A percentile compares a stretch with the other conserved stretches of the same genome.
Evolutionary conservation across 2,113 vertebrate genomes (phyloP).

Genomic region (Suncus etruscus): DNA sequence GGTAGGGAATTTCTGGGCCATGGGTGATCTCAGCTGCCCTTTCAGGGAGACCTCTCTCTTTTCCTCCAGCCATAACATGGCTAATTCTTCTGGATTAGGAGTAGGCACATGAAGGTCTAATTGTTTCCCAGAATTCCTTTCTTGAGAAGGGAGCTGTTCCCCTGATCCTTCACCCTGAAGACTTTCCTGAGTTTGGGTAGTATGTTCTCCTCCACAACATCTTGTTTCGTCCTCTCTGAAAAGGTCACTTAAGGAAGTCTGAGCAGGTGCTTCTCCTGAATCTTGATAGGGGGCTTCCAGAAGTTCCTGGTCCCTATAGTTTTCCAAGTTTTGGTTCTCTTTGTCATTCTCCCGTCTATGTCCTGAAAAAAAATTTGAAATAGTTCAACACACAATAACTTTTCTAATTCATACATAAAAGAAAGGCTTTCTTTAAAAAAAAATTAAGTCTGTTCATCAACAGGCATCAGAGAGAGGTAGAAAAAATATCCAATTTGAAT

Average conservation of each 20-base stretch:
- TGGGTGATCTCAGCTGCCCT: conserved; percentile 63
- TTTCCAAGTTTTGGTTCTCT: conserved; percentile 79
- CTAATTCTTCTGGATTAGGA: conserved; percentile 19
- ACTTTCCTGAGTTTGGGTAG: background rate
- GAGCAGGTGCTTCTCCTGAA: conserved; percentile 9
- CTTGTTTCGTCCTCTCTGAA: conserved; percentile 26
- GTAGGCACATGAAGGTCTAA: background rate
- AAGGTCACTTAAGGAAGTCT: conserved; percentile 46
- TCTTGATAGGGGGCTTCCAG: conserved; percentile 8
- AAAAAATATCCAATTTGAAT: too few relatives aligned
- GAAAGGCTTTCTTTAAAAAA: background rate
- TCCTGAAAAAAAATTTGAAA: conserved; percentile 63
- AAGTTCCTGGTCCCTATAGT: conserved; percentile 62
- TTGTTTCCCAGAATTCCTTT: conserved; percentile 53
- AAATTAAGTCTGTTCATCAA: too few relatives aligned
- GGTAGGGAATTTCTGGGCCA: conserved; percentile 76
- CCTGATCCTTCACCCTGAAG: background rate
- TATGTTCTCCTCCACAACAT: conserved; percentile 3
- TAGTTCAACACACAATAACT: background rate
- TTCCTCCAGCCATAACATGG: conserved; percentile 54
- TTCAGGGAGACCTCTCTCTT: conserved; percentile 61
- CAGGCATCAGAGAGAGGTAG: too few relatives aligned
- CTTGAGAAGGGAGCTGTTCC: conserved; percentile 11
- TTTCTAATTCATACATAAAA: background rate
- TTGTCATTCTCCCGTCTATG: conserved; percentile 77